Base-by-base conservation (phyloP, 2,113 vertebrate genomes). In the Lagenorhynchus albirostris region DNA sequence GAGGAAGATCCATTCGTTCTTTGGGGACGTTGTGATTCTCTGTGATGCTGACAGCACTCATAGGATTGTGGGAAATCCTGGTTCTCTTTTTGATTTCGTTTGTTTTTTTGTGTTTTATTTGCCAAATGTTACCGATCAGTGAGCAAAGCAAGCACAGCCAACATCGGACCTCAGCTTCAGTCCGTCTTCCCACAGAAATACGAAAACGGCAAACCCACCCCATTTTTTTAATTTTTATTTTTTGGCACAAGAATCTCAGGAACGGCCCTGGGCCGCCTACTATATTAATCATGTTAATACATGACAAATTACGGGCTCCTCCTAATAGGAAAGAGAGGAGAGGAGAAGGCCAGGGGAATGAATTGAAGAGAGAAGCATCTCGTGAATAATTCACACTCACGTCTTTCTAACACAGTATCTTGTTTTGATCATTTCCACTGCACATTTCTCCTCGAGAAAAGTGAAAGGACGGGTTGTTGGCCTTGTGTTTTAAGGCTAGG, bases 231-330 rank as follows among this genome's bases (percentile, higher is more conserved):
- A 29, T 80, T 85, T 89, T 97, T 93, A 31, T 50, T 92, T 95
- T 98, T 98, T 98, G 97, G 98, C 98, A 98, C 98, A 98, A 98
- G 98, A 98, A 99, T 99, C 99, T 99, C 99, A 99, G 99, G 99
- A 99, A 99, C 96, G 98, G 99, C 98, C 98, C 98, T 98, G 98
- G 98, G 99, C 99, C 99, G 98, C 98, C 98, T 98, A 98, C 98
- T 91, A 97, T 92, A 98, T 96, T 98, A 98, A 98, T 98, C 98
- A 98, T 96, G 98, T 97, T 98, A 95, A 81, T 71, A 93, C 94
- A 98, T 98, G 96, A 98, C 85, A 82, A 94, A 97, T 97, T 97
- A 98, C 93, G 98, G 98, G 98, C 98, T 98, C 98, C 96, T 95
- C 98, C 96, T 88, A 94, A 91, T 68, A 95, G 83, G 97, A 96